phyloP scores from a whole-genome alignment of 2,113 vertebrate species.

The Ageneiosus marmoratus region DNA sequence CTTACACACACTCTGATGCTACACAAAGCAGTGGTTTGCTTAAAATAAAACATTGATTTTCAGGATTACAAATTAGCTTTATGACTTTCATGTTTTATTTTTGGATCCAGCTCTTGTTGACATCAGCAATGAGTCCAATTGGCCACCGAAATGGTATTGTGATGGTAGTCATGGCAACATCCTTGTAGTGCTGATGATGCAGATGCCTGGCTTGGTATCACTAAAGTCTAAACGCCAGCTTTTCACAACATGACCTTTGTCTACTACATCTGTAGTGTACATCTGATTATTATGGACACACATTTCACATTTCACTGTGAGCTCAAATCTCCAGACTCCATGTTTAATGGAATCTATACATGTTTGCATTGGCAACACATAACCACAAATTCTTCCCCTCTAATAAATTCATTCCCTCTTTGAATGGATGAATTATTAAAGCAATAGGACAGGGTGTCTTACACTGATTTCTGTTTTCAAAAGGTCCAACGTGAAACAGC shows the following conservation, averaged over 20 bases:
- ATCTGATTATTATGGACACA: background rate
- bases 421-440: background rate
- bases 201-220: constrained; percentile 5
- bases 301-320: background rate
- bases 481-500: background rate
- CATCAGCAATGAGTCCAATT: constrained; percentile 3
- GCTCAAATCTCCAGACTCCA: background rate
- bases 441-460: background rate
- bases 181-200: constrained; percentile 24
- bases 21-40: background rate
- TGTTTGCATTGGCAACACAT: background rate
- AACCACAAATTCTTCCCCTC: background rate
- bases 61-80: constrained; percentile 19
- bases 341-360: background rate
- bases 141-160: constrained; percentile 11
- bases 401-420: background rate
- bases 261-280: background rate
- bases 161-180: constrained; percentile 38
- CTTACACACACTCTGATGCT: constrained; percentile 11
- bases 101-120: background rate
- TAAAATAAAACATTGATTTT: constrained; percentile 15
- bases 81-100: background rate
- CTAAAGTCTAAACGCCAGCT: background rate
- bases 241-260: background rate
- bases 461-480: background rate